Evolutionary conservation across 2,888 invertebrate species (phyloP).

Genomic region (Homarus gammarus): DNA sequence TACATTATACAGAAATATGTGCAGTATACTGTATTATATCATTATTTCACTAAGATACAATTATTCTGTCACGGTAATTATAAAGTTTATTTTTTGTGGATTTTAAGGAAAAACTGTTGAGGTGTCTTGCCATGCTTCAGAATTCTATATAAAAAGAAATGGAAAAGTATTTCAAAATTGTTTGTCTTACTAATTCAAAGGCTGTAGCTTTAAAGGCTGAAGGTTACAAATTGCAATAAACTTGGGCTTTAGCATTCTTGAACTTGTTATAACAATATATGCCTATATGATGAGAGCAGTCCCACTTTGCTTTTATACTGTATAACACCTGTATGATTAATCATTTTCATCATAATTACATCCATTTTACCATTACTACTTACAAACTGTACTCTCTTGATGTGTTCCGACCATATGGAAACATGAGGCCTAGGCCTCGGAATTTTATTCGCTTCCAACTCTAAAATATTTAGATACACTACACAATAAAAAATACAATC

Average conservation of each 20-base stretch:
- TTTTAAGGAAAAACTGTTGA: neutral
- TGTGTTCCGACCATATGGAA: neutral
- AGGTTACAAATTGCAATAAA: conserved; percentile 63
- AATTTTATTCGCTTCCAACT: too few relatives aligned
- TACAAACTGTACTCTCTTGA: neutral
- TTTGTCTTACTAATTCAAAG: neutral
- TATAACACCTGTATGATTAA: too few relatives aligned
- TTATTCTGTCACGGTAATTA: too few relatives aligned
- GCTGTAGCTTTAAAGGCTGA: conserved; percentile 35
- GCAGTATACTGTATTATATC: too few relatives aligned
- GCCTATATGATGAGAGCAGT: conserved; percentile 54
- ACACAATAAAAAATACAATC: too few relatives aligned
- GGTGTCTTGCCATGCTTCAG: neutral
- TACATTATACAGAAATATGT: too few relatives aligned
- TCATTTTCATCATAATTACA: conserved; percentile 18
- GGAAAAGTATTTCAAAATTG: neutral
- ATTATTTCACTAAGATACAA: too few relatives aligned
- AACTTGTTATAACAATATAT: conserved; percentile 7
- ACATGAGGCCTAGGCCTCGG: conserved; percentile 35
- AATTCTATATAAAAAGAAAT: conserved; percentile 28
- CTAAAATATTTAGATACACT: too few relatives aligned
- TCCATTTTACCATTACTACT: too few relatives aligned
- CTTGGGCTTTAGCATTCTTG: conserved; percentile 60
- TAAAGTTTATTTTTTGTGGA: neutral
- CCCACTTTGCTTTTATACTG: conserved; percentile 63